A percentile compares a stretch with the other conserved stretches of the same genome.
These are phyloP conservation scores for Sander lucioperca DNA, from an alignment of 2,113 vertebrate genomes.

Conservation along the genomic window DNA sequence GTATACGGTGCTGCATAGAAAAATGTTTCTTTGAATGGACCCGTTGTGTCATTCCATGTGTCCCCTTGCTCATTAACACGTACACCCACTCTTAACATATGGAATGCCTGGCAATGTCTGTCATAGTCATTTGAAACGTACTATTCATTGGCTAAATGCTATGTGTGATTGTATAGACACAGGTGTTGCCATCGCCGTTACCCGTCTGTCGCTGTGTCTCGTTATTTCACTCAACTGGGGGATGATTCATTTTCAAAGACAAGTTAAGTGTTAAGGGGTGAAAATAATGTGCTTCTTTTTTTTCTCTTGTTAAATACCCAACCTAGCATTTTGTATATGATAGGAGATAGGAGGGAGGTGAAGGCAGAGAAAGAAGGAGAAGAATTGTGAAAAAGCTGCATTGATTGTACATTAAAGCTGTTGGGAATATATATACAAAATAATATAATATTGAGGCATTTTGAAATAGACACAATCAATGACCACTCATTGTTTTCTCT, in stretches of 20 bases:
- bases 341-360: slow-evolving; percentile 20
- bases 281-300: slow-evolving; percentile 33
- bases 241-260: slow-evolving; percentile 46
- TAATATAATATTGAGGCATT: not conserved
- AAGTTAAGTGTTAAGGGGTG: slow-evolving; percentile 31
- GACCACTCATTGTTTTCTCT: slow-evolving; percentile 6
- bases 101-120: slow-evolving; percentile 45
- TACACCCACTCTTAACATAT: slow-evolving; percentile 56
- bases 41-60: slow-evolving; percentile 32
- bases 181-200: slow-evolving; percentile 40
- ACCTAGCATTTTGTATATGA: slow-evolving; percentile 34
- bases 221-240: slow-evolving; percentile 47
- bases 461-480: not conserved
- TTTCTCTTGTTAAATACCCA: slow-evolving; percentile 10
- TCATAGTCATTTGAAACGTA: slow-evolving; percentile 37
- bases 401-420: slow-evolving; percentile 9
- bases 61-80: slow-evolving; percentile 50
- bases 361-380: not conserved
- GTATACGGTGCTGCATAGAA: not conserved
- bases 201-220: slow-evolving; percentile 48
- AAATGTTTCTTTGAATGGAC: slow-evolving; percentile 30
- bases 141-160: slow-evolving; percentile 54
- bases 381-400: not conserved
- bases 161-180: slow-evolving; percentile 54
- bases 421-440: slow-evolving; percentile 5